These are phyloP conservation scores for Prostheceraeus crozeri DNA, from an alignment of 2,888 invertebrate genomes.

Conservation along the genomic window DNA sequence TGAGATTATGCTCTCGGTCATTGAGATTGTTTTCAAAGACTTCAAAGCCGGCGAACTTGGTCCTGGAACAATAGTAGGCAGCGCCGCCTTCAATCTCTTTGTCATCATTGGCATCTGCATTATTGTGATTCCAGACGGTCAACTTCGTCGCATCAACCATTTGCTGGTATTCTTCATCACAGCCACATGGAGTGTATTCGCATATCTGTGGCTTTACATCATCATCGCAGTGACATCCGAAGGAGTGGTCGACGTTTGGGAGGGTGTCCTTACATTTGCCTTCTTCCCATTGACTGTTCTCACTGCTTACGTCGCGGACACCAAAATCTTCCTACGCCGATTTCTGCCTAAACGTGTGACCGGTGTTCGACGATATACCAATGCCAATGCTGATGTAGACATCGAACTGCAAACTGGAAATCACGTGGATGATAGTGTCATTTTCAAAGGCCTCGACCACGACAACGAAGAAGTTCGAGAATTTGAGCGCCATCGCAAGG, in stretches of 20 bases:
- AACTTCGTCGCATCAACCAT: constrained; percentile 87
- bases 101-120: constrained; percentile 93
- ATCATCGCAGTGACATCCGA: constrained; percentile 80
- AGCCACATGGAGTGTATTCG: constrained; percentile 92
- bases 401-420: constrained; percentile 45
- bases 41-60: constrained; percentile 93
- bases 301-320: constrained; percentile 91
- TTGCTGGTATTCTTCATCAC: constrained; percentile 93
- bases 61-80: constrained; percentile 95
- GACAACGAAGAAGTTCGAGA: constrained; percentile 62
- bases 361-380: constrained; percentile 53
- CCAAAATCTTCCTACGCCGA: constrained; percentile 59
- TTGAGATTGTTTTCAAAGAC: constrained; percentile 77
- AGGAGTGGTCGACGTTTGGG: constrained; percentile 89
- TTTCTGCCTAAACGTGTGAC: constrained; percentile 74
- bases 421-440: constrained; percentile 59
- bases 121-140: constrained; percentile 77
- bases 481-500: constrained; percentile 81
- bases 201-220: constrained; percentile 94
- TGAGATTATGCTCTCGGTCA: constrained; percentile 90
- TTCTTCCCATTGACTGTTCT: constrained; percentile 93
- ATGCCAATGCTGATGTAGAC: constrained; percentile 43
- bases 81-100: constrained; percentile 95
- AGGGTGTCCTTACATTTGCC: constrained; percentile 82
- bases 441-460: constrained; percentile 61